Conservation (phyloP, 92 coral and sea anemone species). For the Phenganax marumi region DNA sequence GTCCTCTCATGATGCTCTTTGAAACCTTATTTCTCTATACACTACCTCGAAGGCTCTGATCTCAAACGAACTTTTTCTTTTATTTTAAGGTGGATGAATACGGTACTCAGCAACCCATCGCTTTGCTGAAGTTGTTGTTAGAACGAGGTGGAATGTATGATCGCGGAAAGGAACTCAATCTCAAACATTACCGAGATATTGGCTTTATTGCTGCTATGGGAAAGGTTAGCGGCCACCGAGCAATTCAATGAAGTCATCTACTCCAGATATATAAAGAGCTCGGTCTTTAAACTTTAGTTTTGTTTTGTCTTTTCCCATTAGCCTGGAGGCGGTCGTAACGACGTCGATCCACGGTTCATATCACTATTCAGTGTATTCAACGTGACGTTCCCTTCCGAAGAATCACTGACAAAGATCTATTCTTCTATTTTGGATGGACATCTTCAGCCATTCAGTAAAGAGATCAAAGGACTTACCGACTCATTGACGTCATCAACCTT, state of each 20-base stretch:
- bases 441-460: conserved; percentile 85
- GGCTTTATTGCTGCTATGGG: conserved; percentile 99
- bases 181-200: conserved; percentile 90
- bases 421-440: conserved; percentile 86
- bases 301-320: conserved; percentile 28
- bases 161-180: conserved; percentile 93
- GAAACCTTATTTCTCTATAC: background rate
- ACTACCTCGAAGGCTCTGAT: background rate
- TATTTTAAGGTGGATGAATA: conserved; percentile 78
- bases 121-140: conserved; percentile 81
- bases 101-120: conserved; percentile 98
- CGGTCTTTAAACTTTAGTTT: background rate
- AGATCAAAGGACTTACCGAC: conserved; percentile 69
- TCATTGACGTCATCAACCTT: conserved; percentile 78
- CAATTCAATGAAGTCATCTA: background rate
- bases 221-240: conserved; percentile 60
- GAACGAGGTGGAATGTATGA: conserved; percentile 99
- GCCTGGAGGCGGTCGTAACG: conserved; percentile 99
- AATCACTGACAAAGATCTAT: conserved; percentile 87
- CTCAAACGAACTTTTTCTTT: background rate
- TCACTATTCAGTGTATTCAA: conserved; percentile 95
- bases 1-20: too few species aligned
- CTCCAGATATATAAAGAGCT: background rate
- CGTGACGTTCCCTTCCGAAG: conserved; percentile 94
- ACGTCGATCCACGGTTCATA: conserved; percentile 98